A percentile compares a stretch with the other conserved stretches of the same genome.
Evolutionary conservation across 2,113 vertebrate species (phyloP).

Genomic region (Poeciliopsis turrubarensis): DNA sequence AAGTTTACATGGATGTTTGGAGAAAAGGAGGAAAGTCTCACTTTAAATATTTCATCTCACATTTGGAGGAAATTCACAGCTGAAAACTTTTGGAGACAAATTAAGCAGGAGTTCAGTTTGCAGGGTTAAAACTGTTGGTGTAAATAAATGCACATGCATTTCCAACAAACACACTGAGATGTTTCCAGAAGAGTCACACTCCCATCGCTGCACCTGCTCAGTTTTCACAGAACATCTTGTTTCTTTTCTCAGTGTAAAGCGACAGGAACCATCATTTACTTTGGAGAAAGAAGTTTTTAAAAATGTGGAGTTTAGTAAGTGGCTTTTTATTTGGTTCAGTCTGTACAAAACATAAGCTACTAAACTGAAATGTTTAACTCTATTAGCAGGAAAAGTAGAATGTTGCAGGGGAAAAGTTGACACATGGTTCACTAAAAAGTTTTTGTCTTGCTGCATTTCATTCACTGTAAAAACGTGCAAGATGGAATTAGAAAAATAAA

Average conservation of each 20-base stretch:
- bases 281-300: too few relatives aligned
- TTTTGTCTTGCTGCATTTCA: too few relatives aligned
- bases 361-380: too few relatives aligned
- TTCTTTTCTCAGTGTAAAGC: not conserved
- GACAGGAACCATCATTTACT: too few relatives aligned
- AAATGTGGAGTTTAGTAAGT: too few relatives aligned
- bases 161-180: slow-evolving; percentile 1
- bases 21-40: not conserved
- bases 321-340: too few relatives aligned
- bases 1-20: not conserved
- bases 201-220: slow-evolving; percentile 29
- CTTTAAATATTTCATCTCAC: not conserved
- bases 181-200: slow-evolving; percentile 10
- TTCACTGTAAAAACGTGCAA: too few relatives aligned
- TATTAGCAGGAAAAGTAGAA: too few relatives aligned
- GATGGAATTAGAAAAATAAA: too few relatives aligned
- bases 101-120: slow-evolving; percentile 12
- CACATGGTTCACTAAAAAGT: too few relatives aligned
- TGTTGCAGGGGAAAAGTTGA: too few relatives aligned
- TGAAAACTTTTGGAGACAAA: slow-evolving; percentile 18
- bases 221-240: slow-evolving; percentile 17
- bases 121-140: not conserved
- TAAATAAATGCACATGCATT: slow-evolving; percentile 22
- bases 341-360: too few relatives aligned
- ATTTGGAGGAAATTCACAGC: not conserved